Conservation (phyloP, 2,113 vertebrate species). For the Takifugu bimaculatus region DNA sequence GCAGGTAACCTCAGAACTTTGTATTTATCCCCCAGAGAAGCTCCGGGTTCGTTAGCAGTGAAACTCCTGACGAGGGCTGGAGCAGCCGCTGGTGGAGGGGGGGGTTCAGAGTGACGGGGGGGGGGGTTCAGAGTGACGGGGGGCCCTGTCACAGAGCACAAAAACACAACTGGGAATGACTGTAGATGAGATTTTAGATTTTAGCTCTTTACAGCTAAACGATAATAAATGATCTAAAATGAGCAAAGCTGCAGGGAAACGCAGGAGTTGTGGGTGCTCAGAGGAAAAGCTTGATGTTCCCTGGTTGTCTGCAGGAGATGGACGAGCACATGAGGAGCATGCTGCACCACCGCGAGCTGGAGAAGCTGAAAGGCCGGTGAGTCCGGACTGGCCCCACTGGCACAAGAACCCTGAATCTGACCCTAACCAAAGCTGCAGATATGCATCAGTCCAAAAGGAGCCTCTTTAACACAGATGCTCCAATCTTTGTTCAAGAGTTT, state of each 20-base stretch:
- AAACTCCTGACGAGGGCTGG: too few species aligned
- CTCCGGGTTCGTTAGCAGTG: background rate
- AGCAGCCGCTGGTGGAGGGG: too few species aligned
- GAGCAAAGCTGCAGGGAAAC: background rate
- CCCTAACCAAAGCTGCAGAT: background rate
- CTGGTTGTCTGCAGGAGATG: slow-evolving; percentile 82
- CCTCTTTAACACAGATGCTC: background rate
- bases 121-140: too few species aligned
- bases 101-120: too few species aligned
- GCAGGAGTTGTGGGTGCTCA: background rate
- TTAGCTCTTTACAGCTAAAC: too few species aligned
- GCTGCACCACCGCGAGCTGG: slow-evolving; percentile 97
- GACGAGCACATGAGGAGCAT: slow-evolving; percentile 95
- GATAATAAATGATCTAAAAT: too few species aligned
- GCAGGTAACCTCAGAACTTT: slow-evolving; percentile 76
- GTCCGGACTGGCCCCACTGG: slow-evolving; percentile 20
- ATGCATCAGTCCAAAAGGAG: background rate
- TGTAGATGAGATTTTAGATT: too few species aligned
- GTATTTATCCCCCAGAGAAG: background rate
- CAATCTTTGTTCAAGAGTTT: slow-evolving; percentile 13
- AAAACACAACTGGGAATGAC: too few species aligned
- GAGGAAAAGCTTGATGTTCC: background rate
- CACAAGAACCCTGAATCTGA: too few species aligned
- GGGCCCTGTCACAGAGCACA: too few species aligned
- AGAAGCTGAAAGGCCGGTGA: slow-evolving; percentile 96